Conservation (phyloP, 1,140 invertebrate species). For the Ephestia elutella region DNA sequence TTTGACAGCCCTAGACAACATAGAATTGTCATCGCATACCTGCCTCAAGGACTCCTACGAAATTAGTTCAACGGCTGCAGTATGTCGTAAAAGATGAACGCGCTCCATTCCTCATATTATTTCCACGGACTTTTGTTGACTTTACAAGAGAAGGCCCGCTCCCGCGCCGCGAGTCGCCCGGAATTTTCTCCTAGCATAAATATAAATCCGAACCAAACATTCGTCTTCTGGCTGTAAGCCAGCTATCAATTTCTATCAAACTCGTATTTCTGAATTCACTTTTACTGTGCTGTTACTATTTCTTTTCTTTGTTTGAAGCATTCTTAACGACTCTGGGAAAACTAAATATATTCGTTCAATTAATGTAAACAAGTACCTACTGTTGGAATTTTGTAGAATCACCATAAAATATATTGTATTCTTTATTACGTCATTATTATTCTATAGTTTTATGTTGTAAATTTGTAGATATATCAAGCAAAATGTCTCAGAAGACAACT, state of each 20-base stretch:
- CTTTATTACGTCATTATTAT: background rate
- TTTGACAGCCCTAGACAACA: background rate
- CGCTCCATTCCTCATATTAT: constrained; percentile 3
- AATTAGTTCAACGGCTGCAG: constrained; percentile 11
- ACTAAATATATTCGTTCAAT: background rate
- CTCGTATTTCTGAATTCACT: constrained; percentile 36
- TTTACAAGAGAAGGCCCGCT: constrained; percentile 4
- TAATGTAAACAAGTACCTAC: background rate
- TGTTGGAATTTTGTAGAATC: background rate
- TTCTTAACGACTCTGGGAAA: background rate
- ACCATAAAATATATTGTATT: background rate
- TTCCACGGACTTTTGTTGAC: background rate
- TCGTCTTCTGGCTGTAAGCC: constrained; percentile 46
- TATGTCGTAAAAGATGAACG: constrained; percentile 7
- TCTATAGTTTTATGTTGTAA: background rate
- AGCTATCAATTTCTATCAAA: constrained; percentile 57
- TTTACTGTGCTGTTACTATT: constrained; percentile 1
- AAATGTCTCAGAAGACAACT: constrained; percentile 63
- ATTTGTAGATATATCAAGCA: constrained; percentile 28
- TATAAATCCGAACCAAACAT: constrained; percentile 52
- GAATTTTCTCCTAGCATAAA: constrained; percentile 46
- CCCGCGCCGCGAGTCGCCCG: constrained; percentile 15
- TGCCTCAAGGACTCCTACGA: constrained; percentile 5
- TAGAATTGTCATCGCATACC: background rate
- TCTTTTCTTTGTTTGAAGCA: background rate